phyloP scores from a whole-genome alignment of 2,797 vertebrate species.

The Phataginus tricuspis region DNA sequence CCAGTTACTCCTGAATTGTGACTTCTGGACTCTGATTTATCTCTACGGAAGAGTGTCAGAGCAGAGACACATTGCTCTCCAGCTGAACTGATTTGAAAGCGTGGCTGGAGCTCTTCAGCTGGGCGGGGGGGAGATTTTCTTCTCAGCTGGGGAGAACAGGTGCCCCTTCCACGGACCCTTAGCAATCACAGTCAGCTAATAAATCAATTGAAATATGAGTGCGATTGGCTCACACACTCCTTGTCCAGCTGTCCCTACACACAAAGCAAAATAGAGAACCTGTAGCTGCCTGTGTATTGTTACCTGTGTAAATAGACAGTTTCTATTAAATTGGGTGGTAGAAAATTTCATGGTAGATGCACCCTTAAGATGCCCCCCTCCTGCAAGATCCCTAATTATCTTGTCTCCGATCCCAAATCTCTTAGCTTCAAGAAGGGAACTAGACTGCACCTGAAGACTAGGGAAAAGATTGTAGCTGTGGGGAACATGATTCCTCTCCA shows the following conservation, averaged over 20 bases:
- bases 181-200: neutral
- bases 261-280: neutral
- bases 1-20: neutral
- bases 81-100: neutral
- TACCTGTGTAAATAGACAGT: neutral
- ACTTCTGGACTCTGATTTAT: neutral
- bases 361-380: neutral
- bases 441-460: neutral
- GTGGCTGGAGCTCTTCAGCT: neutral
- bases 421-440: slow-evolving; percentile 17
- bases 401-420: neutral
- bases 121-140: neutral
- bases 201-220: neutral
- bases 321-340: neutral
- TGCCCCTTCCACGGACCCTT: neutral
- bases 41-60: neutral
- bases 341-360: neutral
- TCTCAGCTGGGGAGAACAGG: neutral
- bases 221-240: neutral
- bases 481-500: slow-evolving; percentile 46
- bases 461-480: slow-evolving; percentile 52
- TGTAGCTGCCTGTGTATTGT: neutral
- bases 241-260: neutral
- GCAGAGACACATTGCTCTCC: neutral
- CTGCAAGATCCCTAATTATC: neutral